Conservation (phyloP, 2,113 vertebrate genomes). For the Rallus limicola region DNA sequence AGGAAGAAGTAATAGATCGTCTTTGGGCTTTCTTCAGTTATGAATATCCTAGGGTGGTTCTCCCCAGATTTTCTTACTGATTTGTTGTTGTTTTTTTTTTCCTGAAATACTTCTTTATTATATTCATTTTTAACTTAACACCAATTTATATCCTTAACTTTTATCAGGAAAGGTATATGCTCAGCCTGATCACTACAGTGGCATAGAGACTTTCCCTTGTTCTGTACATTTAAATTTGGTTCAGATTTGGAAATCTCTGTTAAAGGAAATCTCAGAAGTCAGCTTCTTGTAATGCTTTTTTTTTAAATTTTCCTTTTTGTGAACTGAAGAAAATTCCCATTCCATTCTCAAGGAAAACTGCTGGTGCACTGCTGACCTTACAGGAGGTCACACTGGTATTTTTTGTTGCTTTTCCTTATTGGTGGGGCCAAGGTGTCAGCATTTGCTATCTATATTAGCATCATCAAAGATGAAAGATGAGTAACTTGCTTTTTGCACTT, state of each 20-base stretch:
- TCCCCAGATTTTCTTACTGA: background rate
- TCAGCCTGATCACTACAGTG: background rate
- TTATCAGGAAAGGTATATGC: background rate
- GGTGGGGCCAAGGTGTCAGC: background rate
- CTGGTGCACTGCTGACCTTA: background rate
- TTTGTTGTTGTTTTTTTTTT: background rate
- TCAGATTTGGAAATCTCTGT: background rate
- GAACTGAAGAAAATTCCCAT: background rate
- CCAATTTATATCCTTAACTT: too few relatives aligned
- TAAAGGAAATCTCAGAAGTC: conserved; percentile 25
- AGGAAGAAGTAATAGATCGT: background rate
- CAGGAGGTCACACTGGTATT: background rate
- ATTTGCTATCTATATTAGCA: background rate
- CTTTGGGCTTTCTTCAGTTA: background rate
- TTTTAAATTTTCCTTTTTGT: background rate
- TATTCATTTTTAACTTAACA: background rate
- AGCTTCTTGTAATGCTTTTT: background rate
- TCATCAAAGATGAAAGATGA: background rate
- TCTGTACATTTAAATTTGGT: background rate
- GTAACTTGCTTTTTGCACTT: background rate
- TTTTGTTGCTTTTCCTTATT: background rate
- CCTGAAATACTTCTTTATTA: background rate
- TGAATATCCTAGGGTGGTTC: background rate
- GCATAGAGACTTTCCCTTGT: background rate
- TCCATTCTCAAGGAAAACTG: background rate